Conservation (phyloP, 2,797 vertebrate species). For the Sebastes taczanowskii region DNA sequence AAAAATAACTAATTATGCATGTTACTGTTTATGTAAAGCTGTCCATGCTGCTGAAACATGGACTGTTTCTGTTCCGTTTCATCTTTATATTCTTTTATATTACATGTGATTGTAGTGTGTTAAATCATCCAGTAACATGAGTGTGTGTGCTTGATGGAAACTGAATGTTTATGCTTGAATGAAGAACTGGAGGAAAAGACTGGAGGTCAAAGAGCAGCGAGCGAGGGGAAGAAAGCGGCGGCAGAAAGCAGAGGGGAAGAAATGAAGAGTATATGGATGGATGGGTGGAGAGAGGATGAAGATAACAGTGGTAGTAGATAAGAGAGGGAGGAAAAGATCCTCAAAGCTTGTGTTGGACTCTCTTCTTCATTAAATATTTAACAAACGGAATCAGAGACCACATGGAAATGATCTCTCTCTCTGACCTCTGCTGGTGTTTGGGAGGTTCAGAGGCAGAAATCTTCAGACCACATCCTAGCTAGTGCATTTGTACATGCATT, state of each 20-base stretch:
- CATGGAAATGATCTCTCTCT: constrained; percentile 45
- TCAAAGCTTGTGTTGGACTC: constrained; percentile 41
- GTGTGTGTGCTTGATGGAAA: neutral
- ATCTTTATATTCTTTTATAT: neutral
- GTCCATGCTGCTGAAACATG: too few relatives aligned
- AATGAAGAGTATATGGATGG: neutral
- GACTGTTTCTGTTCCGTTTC: too few relatives aligned
- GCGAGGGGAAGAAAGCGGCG: neutral
- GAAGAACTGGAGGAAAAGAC: neutral
- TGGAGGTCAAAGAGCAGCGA: constrained; percentile 15
- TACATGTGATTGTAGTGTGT: too few relatives aligned
- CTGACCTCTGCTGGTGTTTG: constrained; percentile 60
- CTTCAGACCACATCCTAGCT: neutral
- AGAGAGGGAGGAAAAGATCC: neutral
- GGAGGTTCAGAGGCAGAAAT: constrained; percentile 40
- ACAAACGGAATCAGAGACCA: constrained; percentile 58
- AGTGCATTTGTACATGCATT: neutral
- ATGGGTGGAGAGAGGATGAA: neutral
- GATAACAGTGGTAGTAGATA: neutral
- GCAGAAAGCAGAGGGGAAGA: neutral
- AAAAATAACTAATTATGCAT: neutral
- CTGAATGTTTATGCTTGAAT: neutral
- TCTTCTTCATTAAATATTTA: constrained; percentile 71
- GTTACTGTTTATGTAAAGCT: too few relatives aligned
- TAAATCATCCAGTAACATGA: neutral